phyloP scores from a whole-genome alignment of 2,888 invertebrate species.

The Lomographa bimaculata region DNA sequence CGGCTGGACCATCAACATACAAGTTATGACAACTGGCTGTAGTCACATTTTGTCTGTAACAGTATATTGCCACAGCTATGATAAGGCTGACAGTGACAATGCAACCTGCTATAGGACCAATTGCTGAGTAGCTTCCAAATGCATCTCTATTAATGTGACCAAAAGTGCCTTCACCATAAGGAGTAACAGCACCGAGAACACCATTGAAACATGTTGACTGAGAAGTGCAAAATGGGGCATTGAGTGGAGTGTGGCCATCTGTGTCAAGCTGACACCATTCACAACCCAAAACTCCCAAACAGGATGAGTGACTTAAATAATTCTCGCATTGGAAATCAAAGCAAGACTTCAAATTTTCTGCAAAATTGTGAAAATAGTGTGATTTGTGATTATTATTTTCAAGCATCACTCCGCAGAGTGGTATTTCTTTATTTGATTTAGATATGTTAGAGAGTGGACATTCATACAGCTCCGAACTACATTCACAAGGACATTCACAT shows the following conservation, averaged over 20 bases:
- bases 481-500: slow-evolving; percentile 98
- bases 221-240: slow-evolving; percentile 90
- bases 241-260: slow-evolving; percentile 87
- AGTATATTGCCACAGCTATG: slow-evolving; percentile 92
- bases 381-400: slow-evolving; percentile 78
- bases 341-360: slow-evolving; percentile 85
- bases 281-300: slow-evolving; percentile 91
- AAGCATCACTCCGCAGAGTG: slow-evolving; percentile 72
- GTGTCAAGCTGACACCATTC: slow-evolving; percentile 95
- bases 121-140: slow-evolving; percentile 86
- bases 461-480: slow-evolving; percentile 82
- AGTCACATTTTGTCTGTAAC: slow-evolving; percentile 88
- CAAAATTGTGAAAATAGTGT: slow-evolving; percentile 75
- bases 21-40: slow-evolving; percentile 76
- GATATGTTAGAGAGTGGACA: slow-evolving; percentile 62
- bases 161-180: slow-evolving; percentile 89
- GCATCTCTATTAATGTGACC: slow-evolving; percentile 75
- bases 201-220: slow-evolving; percentile 94
- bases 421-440: slow-evolving; percentile 57
- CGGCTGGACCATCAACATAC: slow-evolving; percentile 77
- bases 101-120: slow-evolving; percentile 94
- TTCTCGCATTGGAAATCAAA: slow-evolving; percentile 87
- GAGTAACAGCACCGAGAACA: slow-evolving; percentile 91
- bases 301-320: slow-evolving; percentile 85
- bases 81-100: slow-evolving; percentile 92